Evolutionary conservation across 2,888 invertebrate species (phyloP).

Genomic region (Cerastis leucographa): DNA sequence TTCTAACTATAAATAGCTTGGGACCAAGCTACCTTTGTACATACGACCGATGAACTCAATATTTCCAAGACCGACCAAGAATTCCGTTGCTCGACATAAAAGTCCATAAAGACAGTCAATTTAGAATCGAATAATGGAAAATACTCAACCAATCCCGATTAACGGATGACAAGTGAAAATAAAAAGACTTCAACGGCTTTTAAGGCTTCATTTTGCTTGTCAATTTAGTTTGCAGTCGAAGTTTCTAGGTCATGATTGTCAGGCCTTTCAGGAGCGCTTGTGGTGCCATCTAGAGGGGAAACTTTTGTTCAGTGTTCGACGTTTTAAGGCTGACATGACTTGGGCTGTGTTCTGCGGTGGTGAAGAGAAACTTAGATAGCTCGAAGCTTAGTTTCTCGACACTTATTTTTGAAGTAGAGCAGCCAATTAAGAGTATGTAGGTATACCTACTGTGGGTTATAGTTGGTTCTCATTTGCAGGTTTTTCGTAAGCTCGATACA

Average conservation of each 20-base stretch:
- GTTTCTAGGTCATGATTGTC: slow-evolving; percentile 50
- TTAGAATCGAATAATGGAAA: slow-evolving; percentile 9
- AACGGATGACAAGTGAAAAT: slow-evolving; percentile 8
- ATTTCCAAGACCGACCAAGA: not conserved
- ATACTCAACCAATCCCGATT: not conserved
- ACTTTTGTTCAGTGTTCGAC: slow-evolving; percentile 44
- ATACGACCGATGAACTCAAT: not conserved
- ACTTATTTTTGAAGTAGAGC: slow-evolving; percentile 8
- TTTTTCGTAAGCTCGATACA: not conserved
- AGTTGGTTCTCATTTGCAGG: not conserved
- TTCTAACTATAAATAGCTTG: too few species aligned
- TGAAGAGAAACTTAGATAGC: slow-evolving; percentile 32
- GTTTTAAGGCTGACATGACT: slow-evolving; percentile 23
- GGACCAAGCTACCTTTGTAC: too few species aligned
- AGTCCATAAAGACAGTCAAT: not conserved
- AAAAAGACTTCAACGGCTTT: not conserved
- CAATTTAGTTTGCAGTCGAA: slow-evolving; percentile 24
- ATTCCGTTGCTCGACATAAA: not conserved
- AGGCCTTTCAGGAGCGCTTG: slow-evolving; percentile 28
- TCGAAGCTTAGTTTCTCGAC: not conserved
- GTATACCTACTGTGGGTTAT: too few species aligned
- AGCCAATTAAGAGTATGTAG: too few species aligned
- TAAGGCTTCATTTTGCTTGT: slow-evolving; percentile 10
- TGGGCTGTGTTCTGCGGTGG: slow-evolving; percentile 4
- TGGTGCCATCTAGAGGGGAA: slow-evolving; percentile 15